Evolutionary conservation across 2,888 invertebrate genomes (phyloP).

Genomic region (Tinea pellionella): DNA sequence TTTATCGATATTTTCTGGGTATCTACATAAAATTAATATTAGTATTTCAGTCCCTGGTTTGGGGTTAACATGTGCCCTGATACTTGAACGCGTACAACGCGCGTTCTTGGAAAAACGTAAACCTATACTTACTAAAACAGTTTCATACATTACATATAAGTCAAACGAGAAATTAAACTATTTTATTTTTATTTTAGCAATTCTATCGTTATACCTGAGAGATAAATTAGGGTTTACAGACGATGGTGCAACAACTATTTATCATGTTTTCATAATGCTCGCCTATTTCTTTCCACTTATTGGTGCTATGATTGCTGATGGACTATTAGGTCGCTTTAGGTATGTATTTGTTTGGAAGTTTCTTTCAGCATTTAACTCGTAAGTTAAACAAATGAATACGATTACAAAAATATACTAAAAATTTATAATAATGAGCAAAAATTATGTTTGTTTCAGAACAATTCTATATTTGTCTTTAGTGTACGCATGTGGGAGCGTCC

Average conservation of each 20-base stretch:
- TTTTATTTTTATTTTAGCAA: slow-evolving; percentile 73
- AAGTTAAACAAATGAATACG: no score
- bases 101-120: no score
- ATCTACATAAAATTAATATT: no score
- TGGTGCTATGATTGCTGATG: slow-evolving; percentile 95
- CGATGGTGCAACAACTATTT: slow-evolving; percentile 84
- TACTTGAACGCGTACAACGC: no score
- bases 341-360: slow-evolving; percentile 23
- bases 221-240: slow-evolving; percentile 79
- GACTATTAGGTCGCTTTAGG: slow-evolving; percentile 90
- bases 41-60: no score
- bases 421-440: neutral
- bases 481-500: slow-evolving; percentile 84
- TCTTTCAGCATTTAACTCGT: neutral
- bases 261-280: slow-evolving; percentile 89
- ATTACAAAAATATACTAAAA: no score
- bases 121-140: no score
- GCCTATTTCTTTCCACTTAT: slow-evolving; percentile 90
- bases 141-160: no score
- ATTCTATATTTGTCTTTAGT: slow-evolving; percentile 91
- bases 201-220: slow-evolving; percentile 88
- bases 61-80: no score
- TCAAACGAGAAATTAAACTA: neutral
- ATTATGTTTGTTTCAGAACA: slow-evolving; percentile 64
- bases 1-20: no score